Evolutionary conservation across 1,140 invertebrate genomes (phyloP), one percentile per base, ranked within the genome.

Genomic region (Papilio aristodemus): DNA sequence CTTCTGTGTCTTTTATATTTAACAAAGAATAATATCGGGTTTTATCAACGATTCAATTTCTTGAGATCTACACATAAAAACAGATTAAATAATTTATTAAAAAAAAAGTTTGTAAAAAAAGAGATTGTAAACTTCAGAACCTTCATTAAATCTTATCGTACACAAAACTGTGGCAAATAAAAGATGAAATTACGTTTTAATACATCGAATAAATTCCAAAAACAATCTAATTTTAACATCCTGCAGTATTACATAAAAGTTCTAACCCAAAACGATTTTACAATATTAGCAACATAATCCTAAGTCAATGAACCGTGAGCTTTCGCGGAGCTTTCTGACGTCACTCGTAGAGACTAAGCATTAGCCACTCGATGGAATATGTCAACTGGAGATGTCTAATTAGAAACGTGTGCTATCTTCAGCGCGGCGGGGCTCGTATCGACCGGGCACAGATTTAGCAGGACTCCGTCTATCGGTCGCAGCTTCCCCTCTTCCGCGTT

Each of bases 341-440:
- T 64, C 60, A 66, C 63, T 14, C n/a, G 13, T 62, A 32, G 17
- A 32, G 8, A 17, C 17, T 32, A n/a, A 10, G 41, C 38, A 43
- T 10, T 62, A 13, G 43, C 43, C 13, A 46, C 19, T 38, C 62
- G 25, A 46, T 66, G 25, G 63, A 66, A 36, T 62, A 38, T 66
- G 63, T 66, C 63, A 66, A 41, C 63, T 66, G 63, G 63, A 66
- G 63, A n/a, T 32, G 39, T 66, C 43, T 66, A 66, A 66, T 66
- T 66, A 66, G 63, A 66, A 66, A 50, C 63, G 63, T 66, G 63
- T 66, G 41, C 63, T 66, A 66, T 66, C 63, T 66, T 66, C 63
- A 66, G 62, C 37, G 6, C 60, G 0, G 27, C 27, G 2, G 27
- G 2, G 27, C 27, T 32, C 27, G 41, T 66, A 66, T 66, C 63